Evolutionary conservation across 2,888 invertebrate genomes (phyloP), one percentile per base, ranked within the genome.

Genomic region (Drosophila rubida): DNA sequence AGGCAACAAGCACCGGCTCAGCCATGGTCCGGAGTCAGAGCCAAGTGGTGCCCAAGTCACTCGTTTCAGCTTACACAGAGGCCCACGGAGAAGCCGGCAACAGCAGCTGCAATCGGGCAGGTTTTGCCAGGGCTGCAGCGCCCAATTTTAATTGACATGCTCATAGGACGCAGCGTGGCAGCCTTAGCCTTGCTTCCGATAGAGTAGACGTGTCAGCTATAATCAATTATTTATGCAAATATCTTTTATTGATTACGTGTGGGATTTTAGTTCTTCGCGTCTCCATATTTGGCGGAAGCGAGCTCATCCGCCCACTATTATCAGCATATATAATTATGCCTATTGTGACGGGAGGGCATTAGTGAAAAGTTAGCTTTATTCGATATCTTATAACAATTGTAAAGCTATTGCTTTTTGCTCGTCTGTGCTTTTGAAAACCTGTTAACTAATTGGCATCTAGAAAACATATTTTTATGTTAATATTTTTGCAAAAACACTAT

Each of bases 61-160:
- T 84, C 69, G 84, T 50, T 76, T 74, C 71, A 59, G 69, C 66
- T 82, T 75, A 72, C 78, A 69, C 54, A 69, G 61, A 9, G 65
- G 54, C 45, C 59, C 46, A 60, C 46, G 25, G 42, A 63, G 19
- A 19, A 19, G 45, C 58, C 63, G 54, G 54, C 60, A 65, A 11
- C 54, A 23, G 75, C 83, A 87, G 87, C 81, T 84, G 87, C 84
- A 86, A 84, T 77, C 67, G 74, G 69, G 64, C 66, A 63, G 65
- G 65, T 62, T 75, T 69, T 41, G 22, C 60, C 76, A 75, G 76
- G 75, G 68, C 11, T 72, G 57, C 67, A 55, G 1, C 9, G 19
- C 2, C 32, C 9, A 25, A 1, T 42, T 30, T 48, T 14, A 11
- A 30, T 48, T 27, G 25, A 11, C 30, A 13, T 39, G 46, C 4